Percentiles rank a stretch among this genome's conserved stretches.
Conservation (phyloP, 1,140 invertebrate genomes). For the Euura saliciscinereae region DNA sequence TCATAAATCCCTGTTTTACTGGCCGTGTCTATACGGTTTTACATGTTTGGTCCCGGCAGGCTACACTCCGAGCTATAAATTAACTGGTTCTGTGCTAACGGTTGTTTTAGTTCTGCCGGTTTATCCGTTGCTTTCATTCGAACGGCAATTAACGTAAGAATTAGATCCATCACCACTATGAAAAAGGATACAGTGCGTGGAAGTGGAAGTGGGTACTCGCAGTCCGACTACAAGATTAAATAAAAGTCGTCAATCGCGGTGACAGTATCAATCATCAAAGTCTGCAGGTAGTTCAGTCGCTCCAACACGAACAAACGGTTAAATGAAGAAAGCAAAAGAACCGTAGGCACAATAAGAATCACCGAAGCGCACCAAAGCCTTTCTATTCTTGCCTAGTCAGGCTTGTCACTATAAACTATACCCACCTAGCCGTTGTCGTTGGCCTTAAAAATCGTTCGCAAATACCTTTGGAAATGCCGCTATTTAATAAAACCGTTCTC, state of each 20-base stretch:
- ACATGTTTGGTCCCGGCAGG: neutral
- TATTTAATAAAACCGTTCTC: no score
- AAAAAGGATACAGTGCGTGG: no score
- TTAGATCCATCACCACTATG: no score
- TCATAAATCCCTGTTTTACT: neutral
- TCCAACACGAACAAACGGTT: no score
- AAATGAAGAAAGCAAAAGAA: no score
- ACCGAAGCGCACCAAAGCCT: constrained; percentile 2
- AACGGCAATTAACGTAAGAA: neutral
- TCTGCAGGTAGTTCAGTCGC: no score
- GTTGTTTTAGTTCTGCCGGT: neutral
- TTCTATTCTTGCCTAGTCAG: neutral
- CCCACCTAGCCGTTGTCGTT: neutral
- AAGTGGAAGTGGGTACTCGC: no score
- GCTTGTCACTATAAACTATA: neutral
- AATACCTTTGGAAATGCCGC: neutral
- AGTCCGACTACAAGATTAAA: no score
- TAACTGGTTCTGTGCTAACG: neutral
- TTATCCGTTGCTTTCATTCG: neutral
- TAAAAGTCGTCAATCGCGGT: no score
- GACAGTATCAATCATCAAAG: no score
- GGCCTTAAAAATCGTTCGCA: neutral
- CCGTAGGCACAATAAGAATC: neutral
- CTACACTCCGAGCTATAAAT: neutral
- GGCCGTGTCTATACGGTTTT: neutral